phyloP scores from a whole-genome alignment of 2,113 vertebrate genomes.

The Rhodinocichla rosea region DNA sequence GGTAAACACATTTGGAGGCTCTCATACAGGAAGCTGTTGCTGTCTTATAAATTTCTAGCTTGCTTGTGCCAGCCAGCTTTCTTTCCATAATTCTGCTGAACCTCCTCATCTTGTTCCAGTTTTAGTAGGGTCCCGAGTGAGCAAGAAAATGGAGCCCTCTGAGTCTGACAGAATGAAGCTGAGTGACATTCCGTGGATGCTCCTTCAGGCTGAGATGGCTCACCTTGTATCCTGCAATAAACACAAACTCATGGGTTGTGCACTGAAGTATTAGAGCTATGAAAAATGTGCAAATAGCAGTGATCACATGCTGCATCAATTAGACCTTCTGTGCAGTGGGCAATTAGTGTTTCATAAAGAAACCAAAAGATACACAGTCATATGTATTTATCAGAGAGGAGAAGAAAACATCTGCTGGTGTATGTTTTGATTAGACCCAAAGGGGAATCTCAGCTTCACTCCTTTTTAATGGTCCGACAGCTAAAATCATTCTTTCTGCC shows the following conservation, averaged over 20 bases:
- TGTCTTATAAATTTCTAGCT: not conserved
- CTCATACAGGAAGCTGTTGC: not conserved
- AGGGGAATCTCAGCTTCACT: conserved; percentile 17
- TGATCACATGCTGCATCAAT: not conserved
- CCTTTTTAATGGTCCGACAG: not conserved
- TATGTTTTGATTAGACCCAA: conserved; percentile 19
- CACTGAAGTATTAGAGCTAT: not conserved
- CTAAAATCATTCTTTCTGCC: not conserved
- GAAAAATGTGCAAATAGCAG: not conserved
- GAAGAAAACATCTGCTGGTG: not conserved
- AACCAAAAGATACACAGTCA: not conserved
- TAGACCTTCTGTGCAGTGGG: not conserved
- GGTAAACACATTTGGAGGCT: not conserved
- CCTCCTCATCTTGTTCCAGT: not conserved
- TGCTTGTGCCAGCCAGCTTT: not conserved
- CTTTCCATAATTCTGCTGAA: not conserved
- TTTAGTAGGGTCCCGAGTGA: not conserved
- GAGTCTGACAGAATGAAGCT: not conserved
- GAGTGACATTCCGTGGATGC: not conserved
- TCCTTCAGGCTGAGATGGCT: not conserved
- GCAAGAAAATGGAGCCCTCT: not conserved
- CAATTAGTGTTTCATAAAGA: not conserved
- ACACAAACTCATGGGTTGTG: not conserved
- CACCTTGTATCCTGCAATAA: not conserved
- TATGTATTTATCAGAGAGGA: conserved; percentile 4